Evolutionary conservation across 2,888 invertebrate species (phyloP).

Genomic region (Chirona hameri): DNA sequence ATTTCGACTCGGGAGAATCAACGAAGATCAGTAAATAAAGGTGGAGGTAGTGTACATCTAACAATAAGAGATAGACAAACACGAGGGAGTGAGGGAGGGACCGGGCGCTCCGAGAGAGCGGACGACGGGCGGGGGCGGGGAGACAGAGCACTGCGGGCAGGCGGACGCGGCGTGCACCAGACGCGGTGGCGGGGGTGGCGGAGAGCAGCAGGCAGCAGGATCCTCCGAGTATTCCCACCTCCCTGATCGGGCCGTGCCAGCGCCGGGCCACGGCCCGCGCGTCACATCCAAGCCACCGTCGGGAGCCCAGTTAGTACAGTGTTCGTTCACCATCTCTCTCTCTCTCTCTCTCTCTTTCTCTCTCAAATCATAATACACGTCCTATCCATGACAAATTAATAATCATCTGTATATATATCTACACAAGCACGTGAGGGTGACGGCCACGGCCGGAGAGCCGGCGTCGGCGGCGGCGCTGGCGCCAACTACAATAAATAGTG

Average conservation of each 20-base stretch:
- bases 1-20: too few species aligned
- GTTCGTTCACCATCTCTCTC: conserved; percentile 5
- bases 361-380: conserved; percentile 9
- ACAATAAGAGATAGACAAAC: neutral
- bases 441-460: neutral
- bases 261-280: neutral
- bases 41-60: neutral
- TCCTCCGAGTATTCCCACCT: neutral
- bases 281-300: neutral
- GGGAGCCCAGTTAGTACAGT: conserved; percentile 4
- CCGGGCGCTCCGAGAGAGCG: too few species aligned
- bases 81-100: too few species aligned
- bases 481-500: conserved; percentile 22
- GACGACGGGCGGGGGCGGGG: too few species aligned
- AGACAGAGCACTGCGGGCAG: neutral
- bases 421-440: conserved; percentile 23
- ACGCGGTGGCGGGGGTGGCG: neutral
- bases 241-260: neutral
- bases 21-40: too few species aligned
- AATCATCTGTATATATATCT: conserved; percentile 27
- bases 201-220: neutral
- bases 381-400: conserved; percentile 24
- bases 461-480: neutral
- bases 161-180: too few species aligned
- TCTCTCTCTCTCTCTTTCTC: neutral